Conservation (phyloP, 92 coral and sea anemone genomes). For the Epizoanthus scotinus region DNA sequence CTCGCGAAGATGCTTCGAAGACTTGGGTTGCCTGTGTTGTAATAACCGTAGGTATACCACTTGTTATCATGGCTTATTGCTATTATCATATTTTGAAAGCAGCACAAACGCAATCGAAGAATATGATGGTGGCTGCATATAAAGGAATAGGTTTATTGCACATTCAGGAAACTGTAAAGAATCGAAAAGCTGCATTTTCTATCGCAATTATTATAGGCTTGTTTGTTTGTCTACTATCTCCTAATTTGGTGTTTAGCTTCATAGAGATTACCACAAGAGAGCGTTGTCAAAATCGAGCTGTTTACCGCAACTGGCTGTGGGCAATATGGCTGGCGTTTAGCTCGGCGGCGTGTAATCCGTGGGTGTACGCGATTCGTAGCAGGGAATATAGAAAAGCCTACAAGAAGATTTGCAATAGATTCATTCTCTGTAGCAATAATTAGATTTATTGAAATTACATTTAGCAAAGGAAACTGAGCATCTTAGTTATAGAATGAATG, state of each 20-base stretch:
- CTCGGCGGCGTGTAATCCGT: slow-evolving; percentile 42
- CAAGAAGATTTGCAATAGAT: neutral
- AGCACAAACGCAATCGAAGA: slow-evolving; percentile 34
- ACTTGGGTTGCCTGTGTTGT: slow-evolving; percentile 41
- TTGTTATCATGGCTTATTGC: slow-evolving; percentile 38
- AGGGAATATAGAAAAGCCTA: slow-evolving; percentile 46
- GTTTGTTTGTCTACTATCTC: slow-evolving; percentile 49
- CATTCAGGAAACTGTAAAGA: slow-evolving; percentile 2
- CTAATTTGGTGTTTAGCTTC: slow-evolving; percentile 57
- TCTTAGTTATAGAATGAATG: too few species aligned
- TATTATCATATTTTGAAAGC: slow-evolving; percentile 45
- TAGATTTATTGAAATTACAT: too few species aligned
- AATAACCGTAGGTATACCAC: slow-evolving; percentile 46
- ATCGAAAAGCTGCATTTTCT: slow-evolving; percentile 56
- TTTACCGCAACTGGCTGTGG: slow-evolving; percentile 64
- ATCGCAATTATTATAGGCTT: slow-evolving; percentile 50
- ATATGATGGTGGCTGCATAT: neutral
- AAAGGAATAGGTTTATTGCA: neutral
- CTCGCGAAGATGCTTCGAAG: neutral
- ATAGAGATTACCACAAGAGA: slow-evolving; percentile 47
- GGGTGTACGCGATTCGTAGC: slow-evolving; percentile 24
- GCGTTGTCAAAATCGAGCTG: slow-evolving; percentile 35
- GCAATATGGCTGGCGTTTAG: slow-evolving; percentile 58
- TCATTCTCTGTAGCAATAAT: too few species aligned
- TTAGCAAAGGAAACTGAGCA: too few species aligned